Conservation (phyloP, 2,113 vertebrate species). For the Spea bombifrons region DNA sequence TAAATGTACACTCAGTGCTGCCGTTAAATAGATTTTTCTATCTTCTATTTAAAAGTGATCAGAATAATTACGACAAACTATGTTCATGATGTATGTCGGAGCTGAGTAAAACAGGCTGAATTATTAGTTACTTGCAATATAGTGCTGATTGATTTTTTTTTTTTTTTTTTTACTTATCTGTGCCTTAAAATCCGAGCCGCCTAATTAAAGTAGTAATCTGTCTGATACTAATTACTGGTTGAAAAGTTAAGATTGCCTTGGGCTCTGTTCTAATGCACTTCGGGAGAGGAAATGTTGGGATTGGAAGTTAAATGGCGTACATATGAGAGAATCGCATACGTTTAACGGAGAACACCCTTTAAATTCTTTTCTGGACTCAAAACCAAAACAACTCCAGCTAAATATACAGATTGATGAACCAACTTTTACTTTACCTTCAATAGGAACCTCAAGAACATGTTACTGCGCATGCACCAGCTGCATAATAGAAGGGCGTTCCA, state of each 20-base stretch:
- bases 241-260: slow-evolving; percentile 42
- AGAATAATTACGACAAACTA: slow-evolving; percentile 40
- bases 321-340: not conserved
- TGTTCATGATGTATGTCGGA: slow-evolving; percentile 37
- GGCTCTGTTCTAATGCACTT: slow-evolving; percentile 32
- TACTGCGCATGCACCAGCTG: no score
- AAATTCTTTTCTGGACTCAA: no score
- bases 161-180: slow-evolving; percentile 26
- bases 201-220: slow-evolving; percentile 45
- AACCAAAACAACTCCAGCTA: no score
- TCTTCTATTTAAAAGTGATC: slow-evolving; percentile 36
- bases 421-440: no score
- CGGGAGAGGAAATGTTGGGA: slow-evolving; percentile 24
- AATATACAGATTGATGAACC: no score
- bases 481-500: no score
- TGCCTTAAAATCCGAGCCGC: slow-evolving; percentile 26
- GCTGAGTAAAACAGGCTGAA: slow-evolving; percentile 32
- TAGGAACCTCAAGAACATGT: no score
- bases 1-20: no score
- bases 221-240: slow-evolving; percentile 45
- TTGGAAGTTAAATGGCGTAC: slow-evolving; percentile 2
- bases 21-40: no score
- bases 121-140: slow-evolving; percentile 32
- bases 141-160: slow-evolving; percentile 36
- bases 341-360: no score